Evolutionary conservation across 2,113 vertebrate genomes (phyloP).

Genomic region (Notechis scutatus): DNA sequence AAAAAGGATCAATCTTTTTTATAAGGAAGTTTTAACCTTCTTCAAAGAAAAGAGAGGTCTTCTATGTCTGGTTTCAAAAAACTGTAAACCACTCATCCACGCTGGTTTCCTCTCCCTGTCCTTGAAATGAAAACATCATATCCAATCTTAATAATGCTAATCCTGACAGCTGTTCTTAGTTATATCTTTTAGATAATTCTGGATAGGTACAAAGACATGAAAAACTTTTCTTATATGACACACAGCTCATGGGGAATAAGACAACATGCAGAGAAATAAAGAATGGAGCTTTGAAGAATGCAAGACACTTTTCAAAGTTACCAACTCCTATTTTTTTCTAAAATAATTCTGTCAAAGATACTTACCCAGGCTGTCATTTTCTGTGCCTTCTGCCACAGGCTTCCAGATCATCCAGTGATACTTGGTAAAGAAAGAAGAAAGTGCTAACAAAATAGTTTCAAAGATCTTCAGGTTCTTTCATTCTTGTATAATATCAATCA

Average conservation of each 20-base stretch:
- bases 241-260: conserved; percentile 60
- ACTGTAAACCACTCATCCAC: conserved; percentile 46
- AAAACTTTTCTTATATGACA: conserved; percentile 54
- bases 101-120: conserved; percentile 2
- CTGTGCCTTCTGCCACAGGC: conserved; percentile 45
- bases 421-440: conserved; percentile 32
- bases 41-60: conserved; percentile 27
- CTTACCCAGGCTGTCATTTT: conserved; percentile 55
- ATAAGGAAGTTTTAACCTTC: conserved; percentile 39
- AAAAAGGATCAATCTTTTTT: conserved; percentile 37
- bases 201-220: conserved; percentile 57
- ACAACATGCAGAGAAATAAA: conserved; percentile 53
- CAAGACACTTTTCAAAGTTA: conserved; percentile 61
- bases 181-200: conserved; percentile 57
- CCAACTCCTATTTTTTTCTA: conserved; percentile 48
- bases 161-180: conserved; percentile 59
- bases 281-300: conserved; percentile 64
- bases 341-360: conserved; percentile 56
- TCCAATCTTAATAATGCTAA: conserved; percentile 51
- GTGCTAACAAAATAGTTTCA: neutral
- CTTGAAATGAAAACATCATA: conserved; percentile 55
- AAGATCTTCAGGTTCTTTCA: neutral
- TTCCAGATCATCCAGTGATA: conserved; percentile 56
- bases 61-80: conserved; percentile 39
- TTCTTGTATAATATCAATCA: neutral